Evolutionary conservation across 2,888 invertebrate genomes (phyloP).

Genomic region (Napeogenes sylphis): DNA sequence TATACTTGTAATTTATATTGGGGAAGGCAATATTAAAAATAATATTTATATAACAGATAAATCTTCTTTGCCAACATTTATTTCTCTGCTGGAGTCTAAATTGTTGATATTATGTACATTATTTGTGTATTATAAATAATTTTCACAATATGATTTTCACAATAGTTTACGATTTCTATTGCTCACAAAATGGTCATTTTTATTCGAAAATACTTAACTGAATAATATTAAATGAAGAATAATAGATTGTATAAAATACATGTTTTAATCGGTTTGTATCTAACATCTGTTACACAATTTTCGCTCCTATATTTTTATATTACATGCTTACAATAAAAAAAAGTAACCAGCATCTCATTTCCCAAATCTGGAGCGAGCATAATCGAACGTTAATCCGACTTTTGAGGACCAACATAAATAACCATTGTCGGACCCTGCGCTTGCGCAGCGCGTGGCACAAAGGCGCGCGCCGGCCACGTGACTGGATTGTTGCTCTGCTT

Average conservation of each 20-base stretch:
- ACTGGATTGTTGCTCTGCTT: conserved; percentile 58
- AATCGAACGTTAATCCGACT: conserved; percentile 71
- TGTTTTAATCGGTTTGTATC: no score
- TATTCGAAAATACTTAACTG: no score
- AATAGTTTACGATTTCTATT: no score
- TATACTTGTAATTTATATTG: no score
- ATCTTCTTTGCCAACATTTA: conserved; percentile 40
- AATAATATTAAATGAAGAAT: no score
- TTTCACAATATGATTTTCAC: no score
- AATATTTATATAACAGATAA: conserved; percentile 49
- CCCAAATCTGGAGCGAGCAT: conserved; percentile 74
- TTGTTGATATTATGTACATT: conserved; percentile 25
- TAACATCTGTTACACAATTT: no score
- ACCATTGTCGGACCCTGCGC: conserved; percentile 46
- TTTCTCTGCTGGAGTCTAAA: conserved; percentile 28
- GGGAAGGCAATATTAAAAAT: conserved; percentile 22
- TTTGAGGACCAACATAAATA: conserved; percentile 56
- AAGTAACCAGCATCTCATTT: conserved; percentile 52
- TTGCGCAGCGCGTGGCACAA: conserved; percentile 63
- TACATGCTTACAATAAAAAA: no score
- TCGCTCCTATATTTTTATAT: no score
- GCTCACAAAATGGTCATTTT: no score
- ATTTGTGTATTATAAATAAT: no score
- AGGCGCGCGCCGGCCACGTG: conserved; percentile 71
- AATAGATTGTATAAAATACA: no score